A percentile compares a stretch with the other conserved stretches of the same genome.
Conservation (phyloP, 1,140 invertebrate genomes). For the Macrosteles quadrilineatus region DNA sequence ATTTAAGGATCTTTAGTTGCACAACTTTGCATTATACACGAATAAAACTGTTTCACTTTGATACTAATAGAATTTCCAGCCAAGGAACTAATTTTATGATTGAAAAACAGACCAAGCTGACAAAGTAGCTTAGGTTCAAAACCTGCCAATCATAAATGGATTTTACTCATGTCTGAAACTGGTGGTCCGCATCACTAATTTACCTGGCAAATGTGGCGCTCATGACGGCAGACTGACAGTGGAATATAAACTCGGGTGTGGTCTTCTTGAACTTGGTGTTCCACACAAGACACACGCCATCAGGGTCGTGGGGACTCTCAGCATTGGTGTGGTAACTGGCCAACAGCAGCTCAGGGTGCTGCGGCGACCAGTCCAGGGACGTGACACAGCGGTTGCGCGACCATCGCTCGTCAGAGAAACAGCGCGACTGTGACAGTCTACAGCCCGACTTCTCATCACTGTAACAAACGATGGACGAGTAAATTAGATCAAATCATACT, state of each 20-base stretch:
- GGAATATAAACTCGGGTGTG: conserved; percentile 97
- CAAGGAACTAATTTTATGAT: neutral
- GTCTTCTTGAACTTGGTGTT: conserved; percentile 97
- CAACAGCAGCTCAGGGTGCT: conserved; percentile 91
- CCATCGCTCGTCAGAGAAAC: conserved; percentile 95
- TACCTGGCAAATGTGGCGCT: conserved; percentile 90
- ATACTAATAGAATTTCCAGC: no score
- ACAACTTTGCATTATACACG: no score
- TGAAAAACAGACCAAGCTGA: no score
- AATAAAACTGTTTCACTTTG: no score
- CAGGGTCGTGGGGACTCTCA: conserved; percentile 94
- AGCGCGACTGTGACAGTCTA: conserved; percentile 82
- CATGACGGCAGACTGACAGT: conserved; percentile 96
- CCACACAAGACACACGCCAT: conserved; percentile 96
- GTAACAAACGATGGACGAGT: no score
- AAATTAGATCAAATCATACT: no score
- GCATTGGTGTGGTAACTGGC: conserved; percentile 97
- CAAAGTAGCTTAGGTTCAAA: no score
- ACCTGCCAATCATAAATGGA: no score
- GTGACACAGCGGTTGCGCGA: conserved; percentile 94
- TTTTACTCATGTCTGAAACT: neutral
- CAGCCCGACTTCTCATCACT: conserved; percentile 90
- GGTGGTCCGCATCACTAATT: no score
- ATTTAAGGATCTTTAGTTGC: no score
- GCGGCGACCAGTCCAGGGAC: conserved; percentile 93